These are phyloP conservation scores for Centropus bengalensis DNA, from an alignment of 2,113 vertebrate genomes.

Conservation along the genomic window DNA sequence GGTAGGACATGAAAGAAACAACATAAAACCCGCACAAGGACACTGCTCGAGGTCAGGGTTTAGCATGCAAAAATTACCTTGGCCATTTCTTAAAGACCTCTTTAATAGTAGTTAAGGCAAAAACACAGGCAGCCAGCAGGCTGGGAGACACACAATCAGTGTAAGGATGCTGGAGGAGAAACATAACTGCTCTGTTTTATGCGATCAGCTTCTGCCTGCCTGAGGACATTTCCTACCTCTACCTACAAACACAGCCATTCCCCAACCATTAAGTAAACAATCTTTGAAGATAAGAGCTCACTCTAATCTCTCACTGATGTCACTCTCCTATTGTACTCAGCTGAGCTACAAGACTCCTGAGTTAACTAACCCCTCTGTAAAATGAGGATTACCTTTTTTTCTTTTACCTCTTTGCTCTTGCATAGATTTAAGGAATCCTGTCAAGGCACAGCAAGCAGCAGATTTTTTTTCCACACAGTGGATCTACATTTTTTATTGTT, in stretches of 20 bases:
- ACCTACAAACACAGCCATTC: conserved; percentile 16
- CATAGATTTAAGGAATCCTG: neutral
- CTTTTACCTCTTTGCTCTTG: neutral
- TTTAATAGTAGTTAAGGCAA: neutral
- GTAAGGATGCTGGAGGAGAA: neutral
- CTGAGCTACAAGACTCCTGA: conserved; percentile 1
- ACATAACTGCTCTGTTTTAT: neutral
- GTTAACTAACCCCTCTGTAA: neutral
- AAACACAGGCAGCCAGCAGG: neutral
- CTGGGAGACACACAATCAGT: neutral
- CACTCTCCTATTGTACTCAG: conserved; percentile 23
- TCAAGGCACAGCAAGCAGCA: neutral
- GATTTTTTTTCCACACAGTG: neutral
- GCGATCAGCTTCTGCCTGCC: conserved; percentile 25
- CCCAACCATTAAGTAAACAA: conserved; percentile 30
- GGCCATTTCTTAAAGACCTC: neutral
- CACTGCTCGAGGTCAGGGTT: neutral
- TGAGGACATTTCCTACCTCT: conserved; percentile 27
- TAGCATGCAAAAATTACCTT: neutral
- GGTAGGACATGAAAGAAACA: neutral
- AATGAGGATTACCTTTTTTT: neutral
- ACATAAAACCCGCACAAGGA: neutral
- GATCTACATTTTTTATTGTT: neutral
- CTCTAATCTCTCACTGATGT: conserved; percentile 44
- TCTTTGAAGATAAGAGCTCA: conserved; percentile 63